phyloP scores from a whole-genome alignment of 2,888 invertebrate species.

The Metopia argyrocephala region DNA sequence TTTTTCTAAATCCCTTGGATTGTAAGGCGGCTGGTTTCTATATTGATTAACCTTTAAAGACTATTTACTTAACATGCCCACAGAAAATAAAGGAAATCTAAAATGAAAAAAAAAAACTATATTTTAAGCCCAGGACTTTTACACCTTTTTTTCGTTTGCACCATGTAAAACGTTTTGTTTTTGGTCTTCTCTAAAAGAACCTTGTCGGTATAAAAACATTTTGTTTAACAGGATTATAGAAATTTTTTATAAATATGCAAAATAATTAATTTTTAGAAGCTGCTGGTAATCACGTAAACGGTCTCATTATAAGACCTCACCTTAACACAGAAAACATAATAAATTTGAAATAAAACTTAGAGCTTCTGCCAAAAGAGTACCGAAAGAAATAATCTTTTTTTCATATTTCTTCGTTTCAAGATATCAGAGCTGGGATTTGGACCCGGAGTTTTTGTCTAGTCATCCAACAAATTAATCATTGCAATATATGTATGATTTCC shows the following conservation, averaged over 20 bases:
- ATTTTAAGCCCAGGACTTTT: constrained; percentile 48
- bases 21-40: constrained; percentile 10
- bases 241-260: background rate
- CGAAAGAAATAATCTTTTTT: no score
- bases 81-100: background rate
- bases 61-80: constrained; percentile 33
- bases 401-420: no score
- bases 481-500: no score
- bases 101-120: background rate
- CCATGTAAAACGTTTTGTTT: constrained; percentile 1
- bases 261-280: no score
- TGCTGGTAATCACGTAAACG: no score
- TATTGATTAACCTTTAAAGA: constrained; percentile 4
- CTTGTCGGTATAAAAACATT: constrained; percentile 19
- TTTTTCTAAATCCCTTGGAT: constrained; percentile 21
- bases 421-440: no score
- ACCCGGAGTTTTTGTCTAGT: no score
- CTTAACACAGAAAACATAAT: no score
- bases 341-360: no score
- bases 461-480: no score
- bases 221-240: constrained; percentile 51
- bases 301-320: no score
- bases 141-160: constrained; percentile 52
- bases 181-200: background rate
- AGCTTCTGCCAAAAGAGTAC: no score